These are phyloP conservation scores for Sandelia bainsii DNA, from an alignment of 2,797 vertebrate genomes.

Conservation along the genomic window DNA sequence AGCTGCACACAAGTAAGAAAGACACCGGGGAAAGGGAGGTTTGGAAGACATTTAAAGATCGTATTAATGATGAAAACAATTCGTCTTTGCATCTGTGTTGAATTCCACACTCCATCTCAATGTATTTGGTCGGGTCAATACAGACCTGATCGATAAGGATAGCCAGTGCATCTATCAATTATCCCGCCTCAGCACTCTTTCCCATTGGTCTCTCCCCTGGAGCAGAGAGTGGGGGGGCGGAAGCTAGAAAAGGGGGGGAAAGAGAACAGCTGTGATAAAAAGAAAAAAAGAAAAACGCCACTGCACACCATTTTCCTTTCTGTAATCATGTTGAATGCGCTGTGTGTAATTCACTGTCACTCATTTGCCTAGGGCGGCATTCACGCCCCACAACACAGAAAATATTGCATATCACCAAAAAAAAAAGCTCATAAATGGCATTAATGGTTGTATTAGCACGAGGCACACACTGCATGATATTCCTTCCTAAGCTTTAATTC, in stretches of 20 bases:
- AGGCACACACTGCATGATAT: neutral
- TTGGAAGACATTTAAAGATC: slow-evolving; percentile 81
- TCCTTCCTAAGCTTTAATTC: neutral
- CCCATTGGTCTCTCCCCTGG: slow-evolving; percentile 81
- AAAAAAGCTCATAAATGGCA: neutral
- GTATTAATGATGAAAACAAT: slow-evolving; percentile 86
- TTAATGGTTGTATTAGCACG: neutral
- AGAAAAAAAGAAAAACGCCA: slow-evolving; percentile 4
- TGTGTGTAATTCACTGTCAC: slow-evolving; percentile 35
- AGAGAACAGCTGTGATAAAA: slow-evolving; percentile 69
- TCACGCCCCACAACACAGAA: neutral
- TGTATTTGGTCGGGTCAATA: slow-evolving; percentile 89
- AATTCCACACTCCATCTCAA: slow-evolving; percentile 89
- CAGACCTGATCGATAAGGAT: slow-evolving; percentile 87
- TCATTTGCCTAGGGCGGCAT: slow-evolving; percentile 2
- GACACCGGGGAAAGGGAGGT: slow-evolving; percentile 40
- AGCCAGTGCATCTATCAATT: slow-evolving; percentile 91
- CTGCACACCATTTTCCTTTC: slow-evolving; percentile 46
- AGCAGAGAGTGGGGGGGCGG: slow-evolving; percentile 54
- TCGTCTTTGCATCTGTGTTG: slow-evolving; percentile 87
- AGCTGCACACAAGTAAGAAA: slow-evolving; percentile 39
- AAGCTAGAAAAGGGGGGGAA: slow-evolving; percentile 51
- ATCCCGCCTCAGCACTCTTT: slow-evolving; percentile 88
- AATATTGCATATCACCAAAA: neutral
- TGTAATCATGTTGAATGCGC: slow-evolving; percentile 56